Evolutionary conservation across 1,140 invertebrate species (phyloP).

Genomic region (Vanessa tameamea): DNA sequence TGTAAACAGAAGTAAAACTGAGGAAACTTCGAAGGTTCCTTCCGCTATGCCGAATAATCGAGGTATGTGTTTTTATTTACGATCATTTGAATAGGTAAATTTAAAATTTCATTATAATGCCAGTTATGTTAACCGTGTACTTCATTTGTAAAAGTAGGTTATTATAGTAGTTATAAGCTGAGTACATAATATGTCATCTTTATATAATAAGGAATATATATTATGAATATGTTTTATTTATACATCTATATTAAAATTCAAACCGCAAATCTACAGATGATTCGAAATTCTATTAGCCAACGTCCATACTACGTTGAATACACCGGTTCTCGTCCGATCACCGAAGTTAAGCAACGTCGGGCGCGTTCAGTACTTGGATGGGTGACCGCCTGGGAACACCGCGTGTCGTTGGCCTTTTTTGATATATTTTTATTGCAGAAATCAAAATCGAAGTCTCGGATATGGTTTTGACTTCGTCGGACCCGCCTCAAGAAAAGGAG

Average conservation of each 20-base stretch:
- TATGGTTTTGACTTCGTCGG: constrained; percentile 10
- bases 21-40: constrained; percentile 23
- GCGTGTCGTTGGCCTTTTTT: constrained; percentile 26
- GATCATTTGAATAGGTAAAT: too few relatives aligned
- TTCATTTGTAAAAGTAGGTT: too few relatives aligned
- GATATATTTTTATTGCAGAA: constrained; percentile 24
- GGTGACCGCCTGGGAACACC: constrained; percentile 46
- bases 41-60: constrained; percentile 46
- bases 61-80: constrained; percentile 44
- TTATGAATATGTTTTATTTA: too few relatives aligned
- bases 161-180: too few relatives aligned
- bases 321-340: constrained; percentile 52
- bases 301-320: constrained; percentile 50
- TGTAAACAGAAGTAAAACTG: constrained; percentile 44
- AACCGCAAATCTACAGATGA: too few relatives aligned
- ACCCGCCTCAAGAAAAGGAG: constrained; percentile 21
- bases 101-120: too few relatives aligned
- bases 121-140: too few relatives aligned
- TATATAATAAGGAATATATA: too few relatives aligned
- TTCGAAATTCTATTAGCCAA: constrained; percentile 21
- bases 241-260: too few relatives aligned
- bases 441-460: constrained; percentile 27
- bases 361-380: constrained; percentile 47
- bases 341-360: constrained; percentile 50
- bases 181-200: too few relatives aligned